These are phyloP conservation scores for Pogonophryne albipinna DNA, from an alignment of 2,797 vertebrate species.

Conservation along the genomic window DNA sequence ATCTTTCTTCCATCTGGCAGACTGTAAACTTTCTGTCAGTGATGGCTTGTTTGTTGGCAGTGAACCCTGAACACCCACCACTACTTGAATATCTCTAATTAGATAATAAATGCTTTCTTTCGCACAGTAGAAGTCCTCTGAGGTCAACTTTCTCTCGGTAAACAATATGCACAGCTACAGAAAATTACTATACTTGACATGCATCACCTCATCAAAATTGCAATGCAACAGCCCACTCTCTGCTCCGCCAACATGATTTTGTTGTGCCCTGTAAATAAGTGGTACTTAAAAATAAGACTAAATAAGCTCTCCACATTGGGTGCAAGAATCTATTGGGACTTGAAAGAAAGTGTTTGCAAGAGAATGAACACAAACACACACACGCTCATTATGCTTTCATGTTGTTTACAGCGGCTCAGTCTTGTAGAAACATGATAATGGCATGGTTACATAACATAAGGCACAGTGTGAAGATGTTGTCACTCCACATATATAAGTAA, in stretches of 20 bases:
- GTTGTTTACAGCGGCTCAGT: conserved; percentile 25
- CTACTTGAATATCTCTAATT: conserved; percentile 30
- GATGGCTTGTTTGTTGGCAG: conserved; percentile 45
- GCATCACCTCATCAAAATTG: conserved; percentile 52
- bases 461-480: conserved; percentile 13
- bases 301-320: conserved; percentile 6
- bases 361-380: neutral
- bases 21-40: conserved; percentile 13
- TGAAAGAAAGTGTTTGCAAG: neutral
- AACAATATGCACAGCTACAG: conserved; percentile 32
- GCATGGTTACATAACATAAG: conserved; percentile 28
- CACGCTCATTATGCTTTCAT: conserved; percentile 1
- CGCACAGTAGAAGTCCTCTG: neutral
- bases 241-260: conserved; percentile 19
- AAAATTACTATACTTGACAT: conserved; percentile 51
- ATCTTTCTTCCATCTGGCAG: neutral
- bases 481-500: conserved; percentile 7
- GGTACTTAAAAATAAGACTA: conserved; percentile 26
- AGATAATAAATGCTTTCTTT: conserved; percentile 57
- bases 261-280: conserved; percentile 29
- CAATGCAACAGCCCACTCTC: conserved; percentile 42
- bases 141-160: conserved; percentile 35
- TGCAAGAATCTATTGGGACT: neutral
- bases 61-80: conserved; percentile 41
- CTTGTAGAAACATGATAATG: conserved; percentile 33